Conservation (phyloP, 2,888 invertebrate species). For the Halictus ligatus region DNA sequence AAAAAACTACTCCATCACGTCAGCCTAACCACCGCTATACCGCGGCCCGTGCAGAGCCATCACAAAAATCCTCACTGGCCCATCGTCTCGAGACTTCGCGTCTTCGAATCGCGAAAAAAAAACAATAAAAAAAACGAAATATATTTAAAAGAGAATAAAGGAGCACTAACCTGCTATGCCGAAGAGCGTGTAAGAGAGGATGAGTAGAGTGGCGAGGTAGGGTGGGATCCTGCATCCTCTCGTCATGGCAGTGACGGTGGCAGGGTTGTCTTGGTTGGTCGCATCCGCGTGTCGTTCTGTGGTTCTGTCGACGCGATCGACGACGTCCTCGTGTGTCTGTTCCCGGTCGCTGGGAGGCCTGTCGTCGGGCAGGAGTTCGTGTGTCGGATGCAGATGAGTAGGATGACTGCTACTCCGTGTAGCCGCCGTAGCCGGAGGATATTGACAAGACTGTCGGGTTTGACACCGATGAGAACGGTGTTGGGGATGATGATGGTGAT, state of each 20-base stretch:
- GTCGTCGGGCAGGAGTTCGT: constrained; percentile 53
- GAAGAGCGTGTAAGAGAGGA: constrained; percentile 82
- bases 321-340: constrained; percentile 35
- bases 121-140: not conserved
- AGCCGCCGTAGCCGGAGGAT: not conserved
- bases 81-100: not conserved
- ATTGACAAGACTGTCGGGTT: not conserved
- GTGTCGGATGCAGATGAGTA: constrained; percentile 36
- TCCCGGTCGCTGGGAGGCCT: constrained; percentile 44
- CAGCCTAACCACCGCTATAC: not conserved
- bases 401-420: constrained; percentile 36
- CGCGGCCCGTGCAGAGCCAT: not conserved
- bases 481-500: constrained; percentile 32
- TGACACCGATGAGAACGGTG: constrained; percentile 23
- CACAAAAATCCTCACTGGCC: not conserved
- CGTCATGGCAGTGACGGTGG: constrained; percentile 74
- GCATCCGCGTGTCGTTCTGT: constrained; percentile 54
- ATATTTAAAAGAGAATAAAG: not conserved
- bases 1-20: not conserved
- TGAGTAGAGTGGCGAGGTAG: constrained; percentile 82
- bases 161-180: constrained; percentile 82
- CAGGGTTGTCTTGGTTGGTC: constrained; percentile 61
- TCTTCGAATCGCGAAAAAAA: not conserved
- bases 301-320: constrained; percentile 45
- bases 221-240: constrained; percentile 81